Base-by-base conservation (phyloP, 2,888 invertebrate species). In the Dendrolimus houi region DNA sequence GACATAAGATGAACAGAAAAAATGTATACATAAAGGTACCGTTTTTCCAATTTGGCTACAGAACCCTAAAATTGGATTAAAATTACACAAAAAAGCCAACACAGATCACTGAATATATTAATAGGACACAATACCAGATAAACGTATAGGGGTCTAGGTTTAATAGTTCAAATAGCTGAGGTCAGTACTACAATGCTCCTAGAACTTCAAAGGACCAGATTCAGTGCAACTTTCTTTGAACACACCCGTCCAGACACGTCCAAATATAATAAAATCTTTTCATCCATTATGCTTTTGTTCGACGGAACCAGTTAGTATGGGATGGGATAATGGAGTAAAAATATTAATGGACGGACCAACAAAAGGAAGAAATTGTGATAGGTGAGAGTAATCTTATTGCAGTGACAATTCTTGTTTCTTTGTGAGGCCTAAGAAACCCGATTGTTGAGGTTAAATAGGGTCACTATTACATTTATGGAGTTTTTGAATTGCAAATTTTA, bases 351-450 rank as follows among this genome's bases (percentile, higher is more conserved):
- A 77, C 77, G 79, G 81, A 79, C 77, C 75, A 77, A 88, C 87
- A 89, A 89, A 85, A 69, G 68, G 74, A 79, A 82, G 89, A 88
- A 87, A 89, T 90, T 87, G 85, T 89, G 86, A 89, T 89, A 87
- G 89, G 89, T 83, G 88, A 85, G 87, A 87, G 85, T 81, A 83
- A 85, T 87, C 86, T 89, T 83, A 74, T 80, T 67, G 75, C 80
- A 73, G 75, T 71, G 80, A 79, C 80, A 72, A 79, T 81, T 77
- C 80, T 74, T 72, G 79, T 77, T 76, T 79, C 78, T 81, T 81
- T 85, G 76, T 78, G 76, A 29, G 29, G 80, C 76, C 70, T 70
- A 69, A 77, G 71, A 78, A 74, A 74, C 77, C 74, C 77, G 73
- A 79, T 82, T 77, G 79, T 79, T 78, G 72, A 75, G 79, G 81